These are phyloP conservation scores for Teleogryllus oceanicus DNA, from an alignment of 2,888 invertebrate genomes.

Conservation along the genomic window DNA sequence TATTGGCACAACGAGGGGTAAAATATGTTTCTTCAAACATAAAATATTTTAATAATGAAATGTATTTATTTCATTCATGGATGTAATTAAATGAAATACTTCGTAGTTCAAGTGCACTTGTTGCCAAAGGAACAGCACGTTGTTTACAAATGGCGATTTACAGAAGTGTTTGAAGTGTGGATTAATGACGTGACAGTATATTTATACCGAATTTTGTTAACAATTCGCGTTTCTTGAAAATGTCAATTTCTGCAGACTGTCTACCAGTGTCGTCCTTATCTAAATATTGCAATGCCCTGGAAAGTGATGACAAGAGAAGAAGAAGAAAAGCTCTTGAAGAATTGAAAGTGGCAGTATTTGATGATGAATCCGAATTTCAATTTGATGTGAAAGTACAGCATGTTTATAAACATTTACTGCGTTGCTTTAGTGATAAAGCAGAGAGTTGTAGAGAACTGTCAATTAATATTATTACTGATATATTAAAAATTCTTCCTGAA, in stretches of 20 bases:
- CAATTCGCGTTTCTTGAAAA: conserved; percentile 1
- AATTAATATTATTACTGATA: conserved; percentile 55
- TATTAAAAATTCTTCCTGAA: conserved; percentile 55
- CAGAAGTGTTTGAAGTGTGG: neutral
- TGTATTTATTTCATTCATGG: too few species aligned
- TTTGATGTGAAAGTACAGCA: conserved; percentile 46
- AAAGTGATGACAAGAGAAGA: conserved; percentile 59
- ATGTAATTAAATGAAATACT: too few species aligned
- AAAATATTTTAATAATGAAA: too few species aligned
- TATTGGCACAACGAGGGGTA: too few species aligned
- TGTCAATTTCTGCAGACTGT: conserved; percentile 12
- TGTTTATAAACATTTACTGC: conserved; percentile 49
- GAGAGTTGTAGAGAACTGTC: conserved; percentile 63
- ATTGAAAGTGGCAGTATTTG: conserved; percentile 53
- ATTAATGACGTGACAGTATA: neutral
- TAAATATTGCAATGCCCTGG: conserved; percentile 44
- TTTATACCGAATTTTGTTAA: neutral
- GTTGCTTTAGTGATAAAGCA: conserved; percentile 55
- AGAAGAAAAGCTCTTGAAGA: conserved; percentile 57
- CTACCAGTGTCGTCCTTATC: neutral
- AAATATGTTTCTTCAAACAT: too few species aligned
- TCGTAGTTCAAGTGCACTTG: too few species aligned
- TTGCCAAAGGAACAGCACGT: neutral
- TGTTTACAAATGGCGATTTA: conserved; percentile 32
- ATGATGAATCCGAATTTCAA: conserved; percentile 40